phyloP scores from a whole-genome alignment of 1,140 invertebrate genomes.

The Lysiphlebus fabarum region DNA sequence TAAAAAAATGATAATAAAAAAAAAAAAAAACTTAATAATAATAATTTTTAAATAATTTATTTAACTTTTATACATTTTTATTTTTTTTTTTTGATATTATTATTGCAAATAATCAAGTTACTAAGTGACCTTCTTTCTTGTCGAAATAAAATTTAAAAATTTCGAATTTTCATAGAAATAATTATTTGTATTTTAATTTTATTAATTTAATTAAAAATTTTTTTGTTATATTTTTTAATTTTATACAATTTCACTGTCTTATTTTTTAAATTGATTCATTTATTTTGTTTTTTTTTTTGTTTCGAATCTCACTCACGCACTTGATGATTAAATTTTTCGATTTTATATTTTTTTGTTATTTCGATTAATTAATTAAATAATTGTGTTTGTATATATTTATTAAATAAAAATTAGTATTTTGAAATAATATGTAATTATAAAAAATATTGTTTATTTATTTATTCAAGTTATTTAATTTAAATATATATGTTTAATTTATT shows the following conservation, averaged over 20 bases:
- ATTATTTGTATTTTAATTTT: background rate
- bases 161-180: background rate
- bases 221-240: no score
- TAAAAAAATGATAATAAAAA: background rate
- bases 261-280: no score
- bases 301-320: no score
- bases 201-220: background rate
- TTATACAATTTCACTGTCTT: no score
- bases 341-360: no score
- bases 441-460: constrained; percentile 1
- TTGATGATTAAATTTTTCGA: no score
- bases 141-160: no score
- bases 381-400: constrained; percentile 3
- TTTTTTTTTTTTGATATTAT: background rate
- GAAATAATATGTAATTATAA: background rate
- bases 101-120: no score
- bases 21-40: no score
- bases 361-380: background rate
- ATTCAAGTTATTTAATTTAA: background rate
- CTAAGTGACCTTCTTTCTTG: no score
- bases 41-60: no score
- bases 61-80: background rate
- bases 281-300: no score
- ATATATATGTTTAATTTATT: constrained; percentile 21
- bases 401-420: constrained; percentile 2